These are phyloP conservation scores for Phyllopteryx taeniolatus DNA, from an alignment of 2,113 vertebrate genomes.

Conservation along the genomic window DNA sequence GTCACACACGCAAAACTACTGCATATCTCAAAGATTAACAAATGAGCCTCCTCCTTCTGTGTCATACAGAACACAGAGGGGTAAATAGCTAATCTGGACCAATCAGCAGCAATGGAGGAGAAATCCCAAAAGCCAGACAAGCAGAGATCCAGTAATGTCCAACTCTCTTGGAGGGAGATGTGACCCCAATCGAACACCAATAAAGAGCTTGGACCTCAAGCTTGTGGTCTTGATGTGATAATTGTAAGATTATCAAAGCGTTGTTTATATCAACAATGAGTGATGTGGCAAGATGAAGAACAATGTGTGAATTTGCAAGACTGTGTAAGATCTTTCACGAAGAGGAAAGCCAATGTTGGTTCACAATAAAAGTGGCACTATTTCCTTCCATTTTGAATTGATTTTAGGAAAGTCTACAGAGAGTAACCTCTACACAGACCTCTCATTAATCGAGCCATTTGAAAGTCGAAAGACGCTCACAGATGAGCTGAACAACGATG, in stretches of 20 bases:
- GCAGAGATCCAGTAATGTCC: conserved; percentile 40
- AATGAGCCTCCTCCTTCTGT: conserved; percentile 7
- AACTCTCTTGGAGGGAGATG: conserved; percentile 47
- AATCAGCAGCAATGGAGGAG: conserved; percentile 41
- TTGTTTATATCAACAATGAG: conserved; percentile 6
- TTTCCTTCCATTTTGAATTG: conserved; percentile 7
- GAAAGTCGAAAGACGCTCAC: background rate
- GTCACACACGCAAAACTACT: conserved; percentile 11
- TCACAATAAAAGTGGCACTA: conserved; percentile 13
- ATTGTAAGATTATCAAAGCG: conserved; percentile 13
- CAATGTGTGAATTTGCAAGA: conserved; percentile 8
- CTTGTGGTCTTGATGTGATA: conserved; percentile 25
- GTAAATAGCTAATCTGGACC: conserved; percentile 39
- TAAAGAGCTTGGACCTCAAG: conserved; percentile 36
- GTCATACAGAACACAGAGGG: conserved; percentile 42
- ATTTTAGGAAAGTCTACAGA: conserved; percentile 27
- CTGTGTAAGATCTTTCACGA: conserved; percentile 6
- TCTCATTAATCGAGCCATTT: conserved; percentile 27
- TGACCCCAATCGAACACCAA: conserved; percentile 35
- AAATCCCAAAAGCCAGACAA: conserved; percentile 45
- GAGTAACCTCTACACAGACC: conserved; percentile 22
- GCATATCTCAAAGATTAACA: conserved; percentile 3
- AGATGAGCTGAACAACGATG: conserved; percentile 25
- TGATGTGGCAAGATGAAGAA: conserved; percentile 9
- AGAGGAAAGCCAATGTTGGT: conserved; percentile 16